phyloP scores from a whole-genome alignment of 2,797 vertebrate species.

The Mallotus villosus region DNA sequence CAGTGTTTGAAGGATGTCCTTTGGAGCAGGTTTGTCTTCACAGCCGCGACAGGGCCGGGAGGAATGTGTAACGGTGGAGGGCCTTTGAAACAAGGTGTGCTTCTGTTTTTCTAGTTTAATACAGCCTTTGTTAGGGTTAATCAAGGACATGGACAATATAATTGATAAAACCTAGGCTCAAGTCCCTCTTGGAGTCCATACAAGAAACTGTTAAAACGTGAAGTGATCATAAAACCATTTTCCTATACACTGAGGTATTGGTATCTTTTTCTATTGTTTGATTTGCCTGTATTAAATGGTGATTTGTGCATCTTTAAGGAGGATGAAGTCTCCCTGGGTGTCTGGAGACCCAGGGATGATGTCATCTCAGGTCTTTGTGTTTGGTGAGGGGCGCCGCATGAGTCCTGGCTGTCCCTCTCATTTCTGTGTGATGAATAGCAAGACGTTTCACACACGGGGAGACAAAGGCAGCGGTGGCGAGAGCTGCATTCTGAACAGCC shows the following conservation, averaged over 20 bases:
- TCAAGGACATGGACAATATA: too few species aligned
- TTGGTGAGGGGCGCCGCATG: slow-evolving; percentile 28
- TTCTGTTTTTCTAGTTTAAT: too few species aligned
- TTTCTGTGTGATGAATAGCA: slow-evolving; percentile 58
- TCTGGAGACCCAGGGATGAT: slow-evolving; percentile 51
- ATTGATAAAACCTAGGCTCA: too few species aligned
- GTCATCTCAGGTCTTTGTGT: slow-evolving; percentile 58
- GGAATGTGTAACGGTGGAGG: slow-evolving; percentile 12
- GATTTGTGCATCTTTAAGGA: slow-evolving; percentile 25
- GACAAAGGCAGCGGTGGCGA: slow-evolving; percentile 44
- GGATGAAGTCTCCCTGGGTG: slow-evolving; percentile 35
- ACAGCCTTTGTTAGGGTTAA: too few species aligned
- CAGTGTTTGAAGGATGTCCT: slow-evolving; percentile 33
- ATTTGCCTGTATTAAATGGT: too few species aligned
- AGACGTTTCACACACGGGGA: slow-evolving; percentile 52
- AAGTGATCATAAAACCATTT: not conserved
- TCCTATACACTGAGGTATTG: slow-evolving; percentile 1
- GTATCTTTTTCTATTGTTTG: not conserved
- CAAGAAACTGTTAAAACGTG: not conserved
- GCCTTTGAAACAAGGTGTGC: not conserved
- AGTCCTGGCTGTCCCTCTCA: slow-evolving; percentile 51
- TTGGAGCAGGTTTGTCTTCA: slow-evolving; percentile 2
- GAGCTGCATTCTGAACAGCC: slow-evolving; percentile 35
- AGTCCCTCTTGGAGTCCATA: too few species aligned
- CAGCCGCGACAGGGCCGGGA: slow-evolving; percentile 2